A percentile compares a stretch with the other conserved stretches of the same genome.
Evolutionary conservation across 2,113 vertebrate genomes (phyloP).

Genomic region (Numenius arquata): DNA sequence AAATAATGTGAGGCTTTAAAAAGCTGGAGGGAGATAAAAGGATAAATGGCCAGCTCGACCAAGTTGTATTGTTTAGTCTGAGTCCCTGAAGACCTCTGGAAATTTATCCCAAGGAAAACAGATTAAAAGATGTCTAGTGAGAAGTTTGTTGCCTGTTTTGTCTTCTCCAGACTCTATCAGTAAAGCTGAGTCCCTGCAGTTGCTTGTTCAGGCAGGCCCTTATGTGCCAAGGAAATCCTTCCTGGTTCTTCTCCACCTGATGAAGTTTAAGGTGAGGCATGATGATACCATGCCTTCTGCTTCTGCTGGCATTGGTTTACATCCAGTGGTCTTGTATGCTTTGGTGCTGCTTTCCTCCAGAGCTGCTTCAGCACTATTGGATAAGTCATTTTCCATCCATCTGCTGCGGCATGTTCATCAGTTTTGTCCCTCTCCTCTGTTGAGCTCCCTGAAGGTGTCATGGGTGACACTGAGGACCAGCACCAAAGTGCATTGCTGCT

Average conservation of each 20-base stretch:
- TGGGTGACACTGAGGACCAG: neutral
- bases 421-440: neutral
- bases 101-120: neutral
- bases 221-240: neutral
- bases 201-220: neutral
- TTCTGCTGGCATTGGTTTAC: neutral
- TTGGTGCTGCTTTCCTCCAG: neutral
- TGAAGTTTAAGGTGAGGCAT: neutral
- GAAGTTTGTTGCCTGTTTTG: neutral
- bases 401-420: neutral
- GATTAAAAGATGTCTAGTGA: neutral
- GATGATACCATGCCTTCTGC: neutral
- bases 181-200: neutral
- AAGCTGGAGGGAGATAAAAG: conserved; percentile 31
- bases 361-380: neutral
- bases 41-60: neutral
- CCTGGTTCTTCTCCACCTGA: neutral
- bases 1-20: neutral
- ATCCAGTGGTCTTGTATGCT: neutral
- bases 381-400: neutral
- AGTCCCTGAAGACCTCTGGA: neutral
- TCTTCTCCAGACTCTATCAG: neutral
- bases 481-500: neutral
- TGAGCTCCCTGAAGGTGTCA: neutral
- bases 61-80: conserved; percentile 9